A percentile compares a stretch with the other conserved stretches of the same genome.
Evolutionary conservation across 2,888 invertebrate species (phyloP).

Genomic region (Agonopterix heracliana): DNA sequence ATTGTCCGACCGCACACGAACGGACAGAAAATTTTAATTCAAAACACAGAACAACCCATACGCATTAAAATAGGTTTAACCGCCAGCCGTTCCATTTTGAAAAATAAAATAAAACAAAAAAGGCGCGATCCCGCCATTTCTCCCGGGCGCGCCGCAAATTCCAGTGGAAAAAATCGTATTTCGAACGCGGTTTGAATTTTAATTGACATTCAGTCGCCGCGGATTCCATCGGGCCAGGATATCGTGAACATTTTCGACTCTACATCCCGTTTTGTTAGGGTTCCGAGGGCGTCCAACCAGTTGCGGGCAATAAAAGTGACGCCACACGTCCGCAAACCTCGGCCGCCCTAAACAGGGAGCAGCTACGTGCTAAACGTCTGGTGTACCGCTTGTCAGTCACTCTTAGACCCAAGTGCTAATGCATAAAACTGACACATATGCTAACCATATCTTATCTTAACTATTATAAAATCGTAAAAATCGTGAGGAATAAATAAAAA

Average conservation of each 20-base stretch:
- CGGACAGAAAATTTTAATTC: conserved; percentile 65
- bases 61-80: conserved; percentile 75
- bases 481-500: too few species aligned
- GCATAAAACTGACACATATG: not conserved
- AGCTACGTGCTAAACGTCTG: conserved; percentile 16
- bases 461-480: too few species aligned
- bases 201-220: conserved; percentile 69
- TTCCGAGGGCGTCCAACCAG: conserved; percentile 39
- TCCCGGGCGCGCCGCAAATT: conserved; percentile 70
- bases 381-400: conserved; percentile 15
- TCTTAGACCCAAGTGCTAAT: not conserved
- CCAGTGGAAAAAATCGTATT: conserved; percentile 76
- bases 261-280: conserved; percentile 46
- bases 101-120: conserved; percentile 71
- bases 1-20: conserved; percentile 53
- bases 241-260: conserved; percentile 58
- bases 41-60: conserved; percentile 70
- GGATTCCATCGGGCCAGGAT: conserved; percentile 40
- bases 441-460: not conserved
- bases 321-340: conserved; percentile 40
- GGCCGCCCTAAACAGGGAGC: conserved; percentile 15
- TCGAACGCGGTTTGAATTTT: conserved; percentile 77
- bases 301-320: conserved; percentile 51
- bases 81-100: conserved; percentile 70
- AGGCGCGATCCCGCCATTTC: conserved; percentile 72